A percentile compares a stretch with the other conserved stretches of the same genome.
These are phyloP conservation scores for Zaprionus tsacasi DNA, from an alignment of 1,140 invertebrate species.

Conservation along the genomic window DNA sequence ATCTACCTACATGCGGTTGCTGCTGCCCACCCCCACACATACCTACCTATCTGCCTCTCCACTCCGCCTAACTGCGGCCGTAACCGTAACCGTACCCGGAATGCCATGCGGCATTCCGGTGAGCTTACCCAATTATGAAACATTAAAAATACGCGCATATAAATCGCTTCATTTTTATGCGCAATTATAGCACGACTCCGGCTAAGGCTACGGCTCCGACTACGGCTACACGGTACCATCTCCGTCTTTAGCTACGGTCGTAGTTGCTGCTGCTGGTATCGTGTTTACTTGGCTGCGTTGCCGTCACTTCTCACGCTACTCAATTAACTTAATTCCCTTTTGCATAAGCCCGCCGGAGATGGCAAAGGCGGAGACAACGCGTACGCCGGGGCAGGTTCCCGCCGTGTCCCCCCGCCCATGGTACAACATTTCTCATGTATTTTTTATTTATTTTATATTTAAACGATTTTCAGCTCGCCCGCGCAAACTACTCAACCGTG, in stretches of 20 bases:
- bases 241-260: neutral
- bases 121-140: slow-evolving; percentile 74
- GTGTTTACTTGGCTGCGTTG: neutral
- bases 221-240: slow-evolving; percentile 1
- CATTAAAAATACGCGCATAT: slow-evolving; percentile 81
- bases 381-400: neutral
- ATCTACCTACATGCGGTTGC: slow-evolving; percentile 5
- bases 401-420: too few species aligned
- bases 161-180: slow-evolving; percentile 82
- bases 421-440: slow-evolving; percentile 59
- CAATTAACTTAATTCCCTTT: slow-evolving; percentile 79
- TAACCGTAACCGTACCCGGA: neutral
- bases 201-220: neutral
- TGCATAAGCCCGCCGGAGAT: slow-evolving; percentile 47
- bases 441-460: slow-evolving; percentile 74
- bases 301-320: slow-evolving; percentile 54
- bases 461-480: slow-evolving; percentile 65
- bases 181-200: slow-evolving; percentile 53
- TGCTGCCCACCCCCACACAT: too few species aligned
- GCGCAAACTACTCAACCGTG: slow-evolving; percentile 60
- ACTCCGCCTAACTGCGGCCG: neutral
- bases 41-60: neutral
- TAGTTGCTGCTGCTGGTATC: neutral
- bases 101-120: slow-evolving; percentile 21
- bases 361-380: neutral